Evolutionary conservation across 2,113 vertebrate genomes (phyloP).

Genomic region (Cyphomyrus plagiostoma): DNA sequence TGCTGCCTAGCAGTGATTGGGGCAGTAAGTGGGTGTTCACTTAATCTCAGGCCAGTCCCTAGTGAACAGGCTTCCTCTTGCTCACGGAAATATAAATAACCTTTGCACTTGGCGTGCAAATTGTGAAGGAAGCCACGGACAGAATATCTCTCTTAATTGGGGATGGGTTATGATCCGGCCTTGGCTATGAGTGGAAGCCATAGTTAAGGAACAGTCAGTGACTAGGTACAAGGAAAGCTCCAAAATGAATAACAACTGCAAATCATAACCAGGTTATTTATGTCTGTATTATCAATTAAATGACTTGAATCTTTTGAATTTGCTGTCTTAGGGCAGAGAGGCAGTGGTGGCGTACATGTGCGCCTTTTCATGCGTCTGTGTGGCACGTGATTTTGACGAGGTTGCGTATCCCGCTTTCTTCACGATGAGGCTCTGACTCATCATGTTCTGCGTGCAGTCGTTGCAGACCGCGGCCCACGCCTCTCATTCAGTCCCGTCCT

Average conservation of each 20-base stretch:
- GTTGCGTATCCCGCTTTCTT: neutral
- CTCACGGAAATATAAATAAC: neutral
- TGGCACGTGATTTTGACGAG: neutral
- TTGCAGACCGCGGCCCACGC: neutral
- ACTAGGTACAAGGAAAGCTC: neutral
- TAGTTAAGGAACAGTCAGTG: neutral
- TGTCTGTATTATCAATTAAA: neutral
- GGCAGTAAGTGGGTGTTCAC: neutral
- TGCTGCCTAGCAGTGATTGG: neutral
- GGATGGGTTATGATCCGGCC: neutral
- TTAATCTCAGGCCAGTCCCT: neutral
- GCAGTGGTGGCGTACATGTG: neutral
- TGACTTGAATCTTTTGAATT: neutral
- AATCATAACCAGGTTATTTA: neutral
- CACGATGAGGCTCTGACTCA: neutral
- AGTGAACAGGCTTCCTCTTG: neutral
- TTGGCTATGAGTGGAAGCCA: neutral
- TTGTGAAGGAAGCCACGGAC: neutral
- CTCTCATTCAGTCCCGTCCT: neutral
- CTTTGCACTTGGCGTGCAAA: neutral
- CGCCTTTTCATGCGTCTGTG: neutral
- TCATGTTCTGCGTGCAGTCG: neutral
- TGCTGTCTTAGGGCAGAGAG: neutral
- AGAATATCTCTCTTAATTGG: neutral
- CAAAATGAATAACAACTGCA: neutral